These are phyloP conservation scores for Mormyrops boulengeri DNA, from an alignment of 2,797 vertebrate species.

Conservation along the genomic window DNA sequence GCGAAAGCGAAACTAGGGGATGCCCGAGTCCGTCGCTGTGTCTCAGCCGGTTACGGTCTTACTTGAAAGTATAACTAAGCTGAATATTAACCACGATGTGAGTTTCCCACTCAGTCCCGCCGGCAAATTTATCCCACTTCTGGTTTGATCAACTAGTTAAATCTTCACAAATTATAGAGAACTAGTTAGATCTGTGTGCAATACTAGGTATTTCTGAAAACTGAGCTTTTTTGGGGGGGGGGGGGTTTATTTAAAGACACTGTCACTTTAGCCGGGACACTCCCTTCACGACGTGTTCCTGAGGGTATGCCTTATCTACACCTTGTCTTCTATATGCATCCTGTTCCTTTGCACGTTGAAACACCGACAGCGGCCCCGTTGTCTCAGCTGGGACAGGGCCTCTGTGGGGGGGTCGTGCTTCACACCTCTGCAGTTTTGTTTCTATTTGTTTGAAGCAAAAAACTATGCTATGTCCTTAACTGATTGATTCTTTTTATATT, in stretches of 20 bases:
- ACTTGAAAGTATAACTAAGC: neutral
- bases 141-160: slow-evolving; percentile 58
- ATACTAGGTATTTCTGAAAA: slow-evolving; percentile 76
- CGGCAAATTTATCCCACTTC: slow-evolving; percentile 36
- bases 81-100: neutral
- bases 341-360: slow-evolving; percentile 80
- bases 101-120: neutral
- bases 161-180: slow-evolving; percentile 30
- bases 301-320: slow-evolving; percentile 85
- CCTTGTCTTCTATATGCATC: slow-evolving; percentile 73
- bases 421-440: slow-evolving; percentile 49
- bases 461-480: slow-evolving; percentile 71
- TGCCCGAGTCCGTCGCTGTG: neutral
- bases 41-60: neutral
- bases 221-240: slow-evolving; percentile 37
- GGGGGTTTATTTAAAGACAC: slow-evolving; percentile 31
- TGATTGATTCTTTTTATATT: slow-evolving; percentile 48
- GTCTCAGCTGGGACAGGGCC: slow-evolving; percentile 76
- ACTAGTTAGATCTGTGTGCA: slow-evolving; percentile 79
- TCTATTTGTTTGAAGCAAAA: slow-evolving; percentile 87
- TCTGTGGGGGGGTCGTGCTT: slow-evolving; percentile 76
- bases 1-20: neutral
- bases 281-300: slow-evolving; percentile 70
- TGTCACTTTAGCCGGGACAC: slow-evolving; percentile 91
- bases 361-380: slow-evolving; percentile 46